Conservation (phyloP, 2,113 vertebrate genomes). For the Dermatemys mawii region DNA sequence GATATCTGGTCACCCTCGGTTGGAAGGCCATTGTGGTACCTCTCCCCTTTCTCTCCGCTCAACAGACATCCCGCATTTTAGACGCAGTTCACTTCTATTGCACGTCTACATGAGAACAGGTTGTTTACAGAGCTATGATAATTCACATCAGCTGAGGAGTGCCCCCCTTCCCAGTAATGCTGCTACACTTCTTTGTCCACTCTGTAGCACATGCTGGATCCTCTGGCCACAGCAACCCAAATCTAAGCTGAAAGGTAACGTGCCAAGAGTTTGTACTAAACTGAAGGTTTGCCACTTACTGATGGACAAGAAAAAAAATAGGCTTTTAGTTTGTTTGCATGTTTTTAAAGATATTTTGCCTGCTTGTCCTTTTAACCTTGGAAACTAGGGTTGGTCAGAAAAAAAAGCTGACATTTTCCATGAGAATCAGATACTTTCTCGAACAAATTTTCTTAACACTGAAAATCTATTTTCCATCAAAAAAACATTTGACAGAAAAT, state of each 20-base stretch:
- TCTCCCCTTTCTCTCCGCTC: neutral
- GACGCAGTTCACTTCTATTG: neutral
- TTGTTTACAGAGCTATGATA: neutral
- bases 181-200: neutral
- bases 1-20: too few species aligned
- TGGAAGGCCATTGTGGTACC: neutral
- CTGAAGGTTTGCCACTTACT: neutral
- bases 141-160: neutral
- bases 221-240: neutral
- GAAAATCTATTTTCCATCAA: neutral
- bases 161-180: too few species aligned
- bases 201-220: neutral
- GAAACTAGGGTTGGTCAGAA: neutral
- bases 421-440: neutral
- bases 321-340: neutral
- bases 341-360: fast-evolving
- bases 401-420: neutral
- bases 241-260: neutral
- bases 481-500: neutral
- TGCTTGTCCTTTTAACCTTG: neutral
- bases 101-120: neutral
- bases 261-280: neutral
- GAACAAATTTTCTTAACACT: neutral
- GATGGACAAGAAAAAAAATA: neutral
- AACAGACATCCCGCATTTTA: neutral